Base-by-base conservation (phyloP, 2,888 invertebrate genomes). In the Blomia tropicalis region DNA sequence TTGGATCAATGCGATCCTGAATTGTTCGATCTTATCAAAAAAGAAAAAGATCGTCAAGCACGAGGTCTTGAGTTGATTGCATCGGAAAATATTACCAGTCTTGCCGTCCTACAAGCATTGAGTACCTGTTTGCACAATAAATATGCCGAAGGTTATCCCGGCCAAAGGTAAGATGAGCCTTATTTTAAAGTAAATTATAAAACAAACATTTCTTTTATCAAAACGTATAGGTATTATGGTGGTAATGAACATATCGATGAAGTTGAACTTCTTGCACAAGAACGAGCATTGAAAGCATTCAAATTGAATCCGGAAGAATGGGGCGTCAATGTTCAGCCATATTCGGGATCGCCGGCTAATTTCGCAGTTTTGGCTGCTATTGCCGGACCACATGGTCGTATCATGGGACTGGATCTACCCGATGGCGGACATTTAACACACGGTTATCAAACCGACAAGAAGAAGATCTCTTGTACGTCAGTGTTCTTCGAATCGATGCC, bases 41-140 rank as follows among this genome's bases (percentile, higher is more conserved):
- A 84, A 67, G 96, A 96, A 73, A 92, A 91, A 73, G 75, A 80
- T 30, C 80, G 96, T 5, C 96, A 96, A 75, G 74, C 76, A 63
- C 77, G 79, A 68, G 89, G 95, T 0, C 77, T 96, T 64, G 96
- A 96, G 76, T 82, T 96, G 82, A 96, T 96, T 72, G 95, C 96
- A 17, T 93, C 92, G 32, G 96, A 93, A 70, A 51, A 59, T 54
- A 59, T 62, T 43, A 62, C 58, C 5, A 58, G 58, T 43, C 29
- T 62, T 22, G 32, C 43, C 1, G 58, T 62, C 2, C 30, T 53
- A 41, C 60, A 43, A 54, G 56, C 77, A 25, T 71, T 79, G 1
- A 76, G 77, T 25, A 76, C 77, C 3, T 77, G 78, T 67, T 72
- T 80, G 63, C 76, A 74, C 64, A 80, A 80, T 71, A 80, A 80